A percentile compares a stretch with the other conserved stretches of the same genome.
These are phyloP conservation scores for Apistogramma diplotaenia DNA, from an alignment of 2,113 vertebrate species.

Conservation along the genomic window DNA sequence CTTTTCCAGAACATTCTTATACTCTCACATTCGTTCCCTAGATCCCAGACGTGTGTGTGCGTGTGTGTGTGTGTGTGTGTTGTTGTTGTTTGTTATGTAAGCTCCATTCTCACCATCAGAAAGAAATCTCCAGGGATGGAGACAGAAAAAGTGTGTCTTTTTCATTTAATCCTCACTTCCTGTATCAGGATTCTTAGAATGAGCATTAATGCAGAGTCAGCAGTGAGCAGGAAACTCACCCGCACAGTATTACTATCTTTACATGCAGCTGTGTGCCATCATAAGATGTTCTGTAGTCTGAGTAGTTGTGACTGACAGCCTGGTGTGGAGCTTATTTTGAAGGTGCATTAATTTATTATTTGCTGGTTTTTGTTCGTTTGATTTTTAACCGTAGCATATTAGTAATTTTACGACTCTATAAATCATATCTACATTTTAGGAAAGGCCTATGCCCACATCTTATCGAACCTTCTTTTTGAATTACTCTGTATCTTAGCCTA, in stretches of 20 bases:
- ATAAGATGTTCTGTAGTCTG: constrained; percentile 22
- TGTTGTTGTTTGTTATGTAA: constrained; percentile 63
- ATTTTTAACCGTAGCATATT: too few relatives aligned
- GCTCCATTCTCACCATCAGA: constrained; percentile 55
- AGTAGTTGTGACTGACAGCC: neutral
- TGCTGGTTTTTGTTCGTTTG: too few relatives aligned
- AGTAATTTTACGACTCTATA: neutral
- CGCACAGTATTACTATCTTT: constrained; percentile 17
- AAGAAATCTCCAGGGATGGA: constrained; percentile 40
- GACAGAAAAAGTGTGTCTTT: constrained; percentile 31
- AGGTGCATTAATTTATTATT: neutral
- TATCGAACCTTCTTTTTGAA: too few relatives aligned
- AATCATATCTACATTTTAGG: neutral
- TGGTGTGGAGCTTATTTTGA: neutral
- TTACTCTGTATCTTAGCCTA: too few relatives aligned
- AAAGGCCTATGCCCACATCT: neutral
- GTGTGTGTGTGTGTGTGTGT: neutral
- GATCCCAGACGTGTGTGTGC: constrained; percentile 17
- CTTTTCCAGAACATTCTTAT: constrained; percentile 60
- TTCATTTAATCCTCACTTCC: constrained; percentile 61
- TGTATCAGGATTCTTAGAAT: constrained; percentile 50
- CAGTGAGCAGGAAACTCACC: constrained; percentile 43
- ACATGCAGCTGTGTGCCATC: constrained; percentile 18
- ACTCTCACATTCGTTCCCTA: constrained; percentile 40
- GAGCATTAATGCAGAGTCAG: constrained; percentile 47